Conservation (phyloP, 1,140 invertebrate species). For the Heliconius melpomene region DNA sequence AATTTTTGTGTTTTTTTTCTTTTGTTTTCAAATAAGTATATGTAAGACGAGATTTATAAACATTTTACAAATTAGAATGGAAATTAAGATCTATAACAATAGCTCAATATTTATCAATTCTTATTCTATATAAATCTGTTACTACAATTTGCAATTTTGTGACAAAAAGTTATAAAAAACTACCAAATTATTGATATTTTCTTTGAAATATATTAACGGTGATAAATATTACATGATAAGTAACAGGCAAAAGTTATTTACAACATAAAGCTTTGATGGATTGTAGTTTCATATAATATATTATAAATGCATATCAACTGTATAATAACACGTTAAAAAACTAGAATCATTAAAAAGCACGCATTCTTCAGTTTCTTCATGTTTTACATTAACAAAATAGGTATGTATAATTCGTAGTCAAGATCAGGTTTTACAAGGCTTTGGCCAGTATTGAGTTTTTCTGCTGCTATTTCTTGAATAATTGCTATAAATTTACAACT, state of each 20-base stretch:
- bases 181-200: background rate
- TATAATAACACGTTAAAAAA: constrained; percentile 6
- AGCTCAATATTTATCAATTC: too few relatives aligned
- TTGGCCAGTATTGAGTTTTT: background rate
- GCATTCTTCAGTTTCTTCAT: background rate
- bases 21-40: too few relatives aligned
- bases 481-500: background rate
- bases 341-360: constrained; percentile 3
- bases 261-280: background rate
- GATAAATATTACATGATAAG: background rate
- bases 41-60: too few relatives aligned
- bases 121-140: too few relatives aligned
- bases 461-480: background rate
- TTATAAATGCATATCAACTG: background rate
- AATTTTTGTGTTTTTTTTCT: too few relatives aligned
- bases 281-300: background rate
- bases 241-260: background rate
- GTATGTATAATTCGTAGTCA: background rate
- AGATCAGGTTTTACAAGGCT: background rate
- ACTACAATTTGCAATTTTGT: background rate
- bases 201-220: too few relatives aligned
- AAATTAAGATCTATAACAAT: too few relatives aligned
- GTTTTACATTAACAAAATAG: constrained; percentile 2
- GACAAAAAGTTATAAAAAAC: background rate
- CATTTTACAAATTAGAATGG: too few relatives aligned